Conservation (phyloP, 2,888 invertebrate species). For the Hirtodrosophila alboralis region DNA sequence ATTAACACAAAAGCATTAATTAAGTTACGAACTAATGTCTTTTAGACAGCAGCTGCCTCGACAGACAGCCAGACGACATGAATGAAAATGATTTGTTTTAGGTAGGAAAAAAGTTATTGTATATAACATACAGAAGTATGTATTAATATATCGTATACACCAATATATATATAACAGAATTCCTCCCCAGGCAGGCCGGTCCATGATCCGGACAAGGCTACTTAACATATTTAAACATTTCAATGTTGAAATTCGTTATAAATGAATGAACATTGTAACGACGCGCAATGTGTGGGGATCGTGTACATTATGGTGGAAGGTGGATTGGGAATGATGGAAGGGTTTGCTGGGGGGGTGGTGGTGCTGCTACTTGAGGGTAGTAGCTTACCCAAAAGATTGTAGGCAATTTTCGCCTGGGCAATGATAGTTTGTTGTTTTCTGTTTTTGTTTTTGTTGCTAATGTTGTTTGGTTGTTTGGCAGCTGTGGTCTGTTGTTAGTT, state of each 20-base stretch:
- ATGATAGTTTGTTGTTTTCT: constrained; percentile 21
- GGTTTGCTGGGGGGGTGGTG: background rate
- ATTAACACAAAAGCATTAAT: constrained; percentile 78
- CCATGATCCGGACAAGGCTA: constrained; percentile 44
- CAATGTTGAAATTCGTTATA: constrained; percentile 73
- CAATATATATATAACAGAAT: constrained; percentile 16
- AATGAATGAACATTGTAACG: constrained; percentile 75
- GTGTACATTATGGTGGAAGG: constrained; percentile 11
- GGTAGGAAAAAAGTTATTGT: background rate
- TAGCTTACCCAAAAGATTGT: constrained; percentile 42
- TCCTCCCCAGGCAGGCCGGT: constrained; percentile 29
- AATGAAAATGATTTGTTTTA: constrained; percentile 57
- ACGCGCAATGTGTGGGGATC: constrained; percentile 43
- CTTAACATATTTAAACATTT: constrained; percentile 56
- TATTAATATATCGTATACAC: background rate
- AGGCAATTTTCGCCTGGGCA: constrained; percentile 45
- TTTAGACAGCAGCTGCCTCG: constrained; percentile 64
- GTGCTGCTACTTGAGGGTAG: no score
- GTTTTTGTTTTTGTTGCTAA: constrained; percentile 19
- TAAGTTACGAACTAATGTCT: constrained; percentile 77
- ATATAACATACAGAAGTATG: background rate
- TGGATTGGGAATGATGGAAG: background rate
- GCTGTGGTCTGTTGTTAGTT: constrained; percentile 41
- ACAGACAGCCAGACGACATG: constrained; percentile 76
- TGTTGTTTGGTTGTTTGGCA: constrained; percentile 2